These are phyloP conservation scores for Hypolimnas misippus DNA, from an alignment of 2,888 invertebrate genomes.

Conservation along the genomic window DNA sequence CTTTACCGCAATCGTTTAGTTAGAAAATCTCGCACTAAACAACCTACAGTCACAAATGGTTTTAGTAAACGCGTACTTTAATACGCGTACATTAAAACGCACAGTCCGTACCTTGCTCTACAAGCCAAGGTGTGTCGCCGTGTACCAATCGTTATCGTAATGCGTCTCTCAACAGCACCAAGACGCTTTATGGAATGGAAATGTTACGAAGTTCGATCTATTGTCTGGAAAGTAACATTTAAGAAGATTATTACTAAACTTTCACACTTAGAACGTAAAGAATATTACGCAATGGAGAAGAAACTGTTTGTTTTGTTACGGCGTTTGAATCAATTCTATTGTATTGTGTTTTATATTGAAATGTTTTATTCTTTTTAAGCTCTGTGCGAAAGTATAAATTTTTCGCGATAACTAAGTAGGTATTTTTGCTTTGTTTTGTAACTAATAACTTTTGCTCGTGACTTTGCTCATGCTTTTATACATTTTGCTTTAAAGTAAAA, in stretches of 20 bases:
- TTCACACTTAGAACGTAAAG: conserved; percentile 33
- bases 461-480: too few species aligned
- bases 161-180: conserved; percentile 32
- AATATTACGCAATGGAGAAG: conserved; percentile 21
- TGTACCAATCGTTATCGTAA: conserved; percentile 36
- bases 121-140: conserved; percentile 36
- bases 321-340: conserved; percentile 5
- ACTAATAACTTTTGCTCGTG: too few species aligned
- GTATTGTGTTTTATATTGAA: neutral
- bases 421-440: too few species aligned
- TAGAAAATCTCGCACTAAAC: too few species aligned
- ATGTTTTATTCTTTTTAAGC: too few species aligned
- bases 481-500: too few species aligned
- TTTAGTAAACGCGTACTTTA: too few species aligned
- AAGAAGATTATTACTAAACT: conserved; percentile 44
- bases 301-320: conserved; percentile 24
- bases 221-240: conserved; percentile 41
- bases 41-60: too few species aligned
- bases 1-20: too few species aligned
- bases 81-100: too few species aligned
- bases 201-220: conserved; percentile 42
- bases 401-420: too few species aligned
- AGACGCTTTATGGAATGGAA: conserved; percentile 42
- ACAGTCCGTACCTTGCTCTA: neutral
- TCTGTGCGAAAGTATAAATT: too few species aligned